Base-by-base conservation (phyloP, 2,113 vertebrate species). In the Cygnus buccinator region DNA sequence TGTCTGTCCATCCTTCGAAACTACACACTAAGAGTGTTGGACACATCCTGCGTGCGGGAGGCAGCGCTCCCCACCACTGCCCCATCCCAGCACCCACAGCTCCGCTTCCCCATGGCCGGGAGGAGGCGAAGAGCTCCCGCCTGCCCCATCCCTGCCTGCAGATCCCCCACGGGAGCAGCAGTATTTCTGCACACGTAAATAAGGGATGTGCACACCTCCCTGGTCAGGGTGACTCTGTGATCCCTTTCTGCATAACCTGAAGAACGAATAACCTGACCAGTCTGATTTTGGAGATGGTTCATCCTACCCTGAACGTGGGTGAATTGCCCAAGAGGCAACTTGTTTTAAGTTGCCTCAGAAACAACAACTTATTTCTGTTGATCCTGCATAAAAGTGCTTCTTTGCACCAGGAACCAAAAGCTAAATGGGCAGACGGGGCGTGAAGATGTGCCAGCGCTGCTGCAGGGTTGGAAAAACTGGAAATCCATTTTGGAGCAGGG, bases 51-150 rank as follows among this genome's bases (percentile, higher is more conserved):
- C 2, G 4, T 18, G 29, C 3, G 3, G 63, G 28, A 50, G 15
- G 29, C 62, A 8, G 44, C 0, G 0, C 23, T 84, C 16, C 22
- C 26, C 46, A 21, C 46, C 67, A 18, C 28, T 17, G 3, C 39
- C 44, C 76, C 0, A 0, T 58, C 17, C 37, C 20, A 15, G 29
- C 29, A 33, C 41, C 52, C 31, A 55, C 62, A 21, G 23, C 58
- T 89, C 58, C 39, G 35, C 17, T 79, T 46, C 18, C 10, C 31
- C 50, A 7, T 0, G 0, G 63, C 84, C 35, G 54, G 91, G 68
- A 57, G 50, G 18, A 82, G 29, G 10, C 44, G 37, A n/a, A 55
- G 35, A 82, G 35, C 35, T 85, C 44, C 44, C 35, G 5, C 15
- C 16, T 46, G 25, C 7, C 22, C 46, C n/a, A 20, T 71, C n/a